phyloP scores from a whole-genome alignment of 1,140 invertebrate genomes.

The Orussus abietinus region DNA sequence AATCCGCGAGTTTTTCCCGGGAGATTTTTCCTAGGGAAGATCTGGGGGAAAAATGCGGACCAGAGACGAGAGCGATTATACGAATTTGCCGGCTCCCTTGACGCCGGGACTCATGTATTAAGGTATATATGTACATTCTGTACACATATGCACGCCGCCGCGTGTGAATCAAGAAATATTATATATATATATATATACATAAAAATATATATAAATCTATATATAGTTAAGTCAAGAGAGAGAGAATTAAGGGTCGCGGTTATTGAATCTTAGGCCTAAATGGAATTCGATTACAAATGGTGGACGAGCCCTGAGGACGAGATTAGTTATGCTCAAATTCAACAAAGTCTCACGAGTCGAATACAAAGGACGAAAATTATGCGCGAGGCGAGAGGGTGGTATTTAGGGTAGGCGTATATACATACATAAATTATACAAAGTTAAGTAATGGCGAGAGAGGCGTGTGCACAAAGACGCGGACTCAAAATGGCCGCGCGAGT shows the following conservation, averaged over 20 bases:
- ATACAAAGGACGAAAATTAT: conserved; percentile 18
- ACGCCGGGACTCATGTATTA: conserved; percentile 12
- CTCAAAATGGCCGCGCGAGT: neutral
- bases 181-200: conserved; percentile 8
- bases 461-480: conserved; percentile 3
- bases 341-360: conserved; percentile 25
- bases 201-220: too few relatives aligned
- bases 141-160: conserved; percentile 7
- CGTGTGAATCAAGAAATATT: neutral
- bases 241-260: neutral
- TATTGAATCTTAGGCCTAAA: conserved; percentile 28
- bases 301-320: conserved; percentile 27
- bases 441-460: conserved; percentile 6
- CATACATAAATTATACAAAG: conserved; percentile 26
- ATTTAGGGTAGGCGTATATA: conserved; percentile 19
- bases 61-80: too few relatives aligned
- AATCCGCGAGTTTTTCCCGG: too few relatives aligned
- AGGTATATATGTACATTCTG: conserved; percentile 11
- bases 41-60: too few relatives aligned
- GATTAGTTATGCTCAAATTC: conserved; percentile 36
- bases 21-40: too few relatives aligned
- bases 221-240: conserved; percentile 8
- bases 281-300: conserved; percentile 30
- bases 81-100: too few relatives aligned
- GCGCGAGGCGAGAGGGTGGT: conserved; percentile 5